Evolutionary conservation across 1,140 invertebrate species (phyloP).

Genomic region (Bradynema listronoti): DNA sequence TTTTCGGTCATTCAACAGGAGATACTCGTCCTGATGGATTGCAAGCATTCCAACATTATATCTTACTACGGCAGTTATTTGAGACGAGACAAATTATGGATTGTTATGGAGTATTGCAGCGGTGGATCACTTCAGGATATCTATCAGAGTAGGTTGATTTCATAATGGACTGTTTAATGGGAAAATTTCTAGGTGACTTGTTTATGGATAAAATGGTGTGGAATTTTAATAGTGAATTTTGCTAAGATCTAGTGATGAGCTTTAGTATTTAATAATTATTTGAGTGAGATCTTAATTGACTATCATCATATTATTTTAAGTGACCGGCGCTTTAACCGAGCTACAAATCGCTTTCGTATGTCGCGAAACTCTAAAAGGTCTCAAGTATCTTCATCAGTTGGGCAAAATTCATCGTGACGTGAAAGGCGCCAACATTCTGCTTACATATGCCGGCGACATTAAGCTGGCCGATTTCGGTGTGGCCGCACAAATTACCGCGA

Average conservation of each 20-base stretch:
- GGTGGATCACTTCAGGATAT: constrained; percentile 68
- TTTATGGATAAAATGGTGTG: constrained; percentile 6
- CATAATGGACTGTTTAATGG: constrained; percentile 29
- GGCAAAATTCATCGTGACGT: constrained; percentile 81
- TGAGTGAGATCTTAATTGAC: constrained; percentile 11
- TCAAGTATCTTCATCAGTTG: constrained; percentile 84
- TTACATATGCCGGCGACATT: constrained; percentile 82
- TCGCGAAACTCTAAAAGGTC: constrained; percentile 86
- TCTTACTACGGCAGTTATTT: constrained; percentile 97
- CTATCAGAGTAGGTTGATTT: constrained; percentile 72
- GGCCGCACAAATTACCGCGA: constrained; percentile 96
- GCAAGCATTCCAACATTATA: constrained; percentile 86
- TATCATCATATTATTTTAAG: constrained; percentile 60
- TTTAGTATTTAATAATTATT: too few relatives aligned
- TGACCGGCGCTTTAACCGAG: constrained; percentile 88
- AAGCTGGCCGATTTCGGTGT: constrained; percentile 90
- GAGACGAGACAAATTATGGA: constrained; percentile 39
- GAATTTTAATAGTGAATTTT: constrained; percentile 5
- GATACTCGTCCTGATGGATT: constrained; percentile 91
- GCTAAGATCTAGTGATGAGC: too few relatives aligned
- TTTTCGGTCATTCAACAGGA: constrained; percentile 97
- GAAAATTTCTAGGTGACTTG: too few relatives aligned
- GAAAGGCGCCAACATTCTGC: constrained; percentile 90
- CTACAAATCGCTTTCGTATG: constrained; percentile 95
- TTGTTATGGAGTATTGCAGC: constrained; percentile 46